These are phyloP conservation scores for Pangasius sanitwongsei DNA, from an alignment of 2,797 vertebrate species.

Conservation along the genomic window DNA sequence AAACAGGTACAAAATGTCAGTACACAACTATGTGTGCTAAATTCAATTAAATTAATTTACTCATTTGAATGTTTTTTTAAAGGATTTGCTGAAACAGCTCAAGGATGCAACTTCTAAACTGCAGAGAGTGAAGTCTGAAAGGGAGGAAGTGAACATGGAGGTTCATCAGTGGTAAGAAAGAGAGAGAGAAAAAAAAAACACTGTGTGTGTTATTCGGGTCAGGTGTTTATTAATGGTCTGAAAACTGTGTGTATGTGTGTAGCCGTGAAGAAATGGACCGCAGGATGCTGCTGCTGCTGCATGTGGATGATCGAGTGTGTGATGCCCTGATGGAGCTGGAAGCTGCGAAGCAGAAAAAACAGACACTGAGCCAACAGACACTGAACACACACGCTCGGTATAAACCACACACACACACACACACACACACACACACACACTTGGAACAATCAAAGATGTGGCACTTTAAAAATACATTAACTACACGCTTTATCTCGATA, in stretches of 20 bases:
- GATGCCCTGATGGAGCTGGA: constrained; percentile 61
- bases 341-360: constrained; percentile 55
- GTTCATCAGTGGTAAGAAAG: constrained; percentile 47
- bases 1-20: background rate
- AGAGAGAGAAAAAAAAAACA: background rate
- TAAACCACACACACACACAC: background rate
- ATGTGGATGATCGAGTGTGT: constrained; percentile 42
- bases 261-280: constrained; percentile 61
- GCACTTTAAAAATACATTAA: background rate
- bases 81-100: constrained; percentile 45
- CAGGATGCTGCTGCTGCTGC: constrained; percentile 54
- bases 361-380: constrained; percentile 42
- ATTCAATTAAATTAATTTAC: background rate
- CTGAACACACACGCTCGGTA: background rate
- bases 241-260: background rate
- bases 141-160: constrained; percentile 45
- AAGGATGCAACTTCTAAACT: constrained; percentile 52
- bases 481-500: background rate
- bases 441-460: background rate
- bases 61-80: background rate
- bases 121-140: constrained; percentile 29
- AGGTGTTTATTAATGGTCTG: background rate
- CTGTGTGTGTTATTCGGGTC: background rate
- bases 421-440: too few relatives aligned
- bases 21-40: background rate